phyloP scores from a whole-genome alignment of 2,888 invertebrate species.

The Calameuta pallipes region DNA sequence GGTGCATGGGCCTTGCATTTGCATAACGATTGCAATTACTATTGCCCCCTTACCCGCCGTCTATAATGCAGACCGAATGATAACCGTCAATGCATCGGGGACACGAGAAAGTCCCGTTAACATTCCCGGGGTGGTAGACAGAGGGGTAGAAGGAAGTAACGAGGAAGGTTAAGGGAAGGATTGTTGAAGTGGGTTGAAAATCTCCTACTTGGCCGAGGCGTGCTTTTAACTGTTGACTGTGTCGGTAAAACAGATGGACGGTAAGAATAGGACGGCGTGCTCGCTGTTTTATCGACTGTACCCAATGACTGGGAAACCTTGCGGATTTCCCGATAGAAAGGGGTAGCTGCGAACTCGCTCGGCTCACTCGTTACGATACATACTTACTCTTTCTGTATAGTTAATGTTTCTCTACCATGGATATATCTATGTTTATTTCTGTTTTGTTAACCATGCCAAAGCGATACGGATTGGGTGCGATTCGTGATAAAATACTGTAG shows the following conservation, averaged over 20 bases:
- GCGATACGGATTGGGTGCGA: neutral
- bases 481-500: neutral
- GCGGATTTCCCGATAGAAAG: constrained; percentile 49
- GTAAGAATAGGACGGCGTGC: constrained; percentile 43
- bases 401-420: neutral
- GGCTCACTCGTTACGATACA: neutral
- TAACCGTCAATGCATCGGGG: constrained; percentile 46
- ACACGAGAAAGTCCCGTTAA: constrained; percentile 47
- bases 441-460: neutral
- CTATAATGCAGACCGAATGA: constrained; percentile 44
- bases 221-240: constrained; percentile 3
- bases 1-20: constrained; percentile 33
- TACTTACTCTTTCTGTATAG: neutral
- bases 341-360: constrained; percentile 50
- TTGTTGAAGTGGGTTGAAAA: neutral
- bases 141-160: constrained; percentile 9
- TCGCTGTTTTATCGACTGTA: constrained; percentile 63
- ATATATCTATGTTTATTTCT: neutral
- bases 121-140: constrained; percentile 30
- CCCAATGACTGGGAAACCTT: constrained; percentile 33
- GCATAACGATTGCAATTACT: constrained; percentile 49
- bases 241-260: constrained; percentile 58
- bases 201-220: neutral
- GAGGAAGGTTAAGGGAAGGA: neutral
- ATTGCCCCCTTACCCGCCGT: constrained; percentile 40